Evolutionary conservation across 1,140 invertebrate species (phyloP), one percentile per base, ranked within the genome.

Genomic region (Centruroides sculpturatus): DNA sequence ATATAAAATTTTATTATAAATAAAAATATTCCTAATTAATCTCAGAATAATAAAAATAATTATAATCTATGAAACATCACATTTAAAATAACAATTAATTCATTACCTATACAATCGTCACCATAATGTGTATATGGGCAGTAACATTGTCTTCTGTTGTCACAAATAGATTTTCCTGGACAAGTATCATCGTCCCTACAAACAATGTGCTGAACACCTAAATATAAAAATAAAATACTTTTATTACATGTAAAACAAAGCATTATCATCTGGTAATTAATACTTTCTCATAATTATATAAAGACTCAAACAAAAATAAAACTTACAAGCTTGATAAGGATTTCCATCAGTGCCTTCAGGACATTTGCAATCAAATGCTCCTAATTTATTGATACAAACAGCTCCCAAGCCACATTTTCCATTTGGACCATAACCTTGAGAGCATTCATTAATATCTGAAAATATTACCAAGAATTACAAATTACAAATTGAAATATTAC

Each of bases 401-500:
- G 89, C 89, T 23, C 86, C 85, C 11, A 79, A 68, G 8, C 89
- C 89, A 73, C 90, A 93, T 56, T 80, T 74, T 57, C 80, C 78
- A 59, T 68, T 65, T 3, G 68, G 68, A 56, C 68, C 68, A 57
- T 65, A 69, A 4, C 71, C 66, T 64, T 74, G 77, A 4, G 72
- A 72, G 69, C 91, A 95, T 73, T 95, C 91, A 69, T 94, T 82
- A 34, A 93, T 81, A 75, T 94, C 83, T 80, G 65, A 6, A 69
- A 66, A 57, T 1, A 47, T 34, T n/a, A 68, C 8, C 35, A 51
- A 35, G n/a, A 36, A 5, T 63, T 34, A 61, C 0, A 50, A 35
- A 47, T 62, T 59, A 10, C 34, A 47, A n/a, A 34, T 4, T 4
- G 13, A 35, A 62, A 58, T n/a, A 51, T 7, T 48, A 60, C 23